These are phyloP conservation scores for Diglossa brunneiventris DNA, from an alignment of 2,113 vertebrate genomes.

Conservation along the genomic window DNA sequence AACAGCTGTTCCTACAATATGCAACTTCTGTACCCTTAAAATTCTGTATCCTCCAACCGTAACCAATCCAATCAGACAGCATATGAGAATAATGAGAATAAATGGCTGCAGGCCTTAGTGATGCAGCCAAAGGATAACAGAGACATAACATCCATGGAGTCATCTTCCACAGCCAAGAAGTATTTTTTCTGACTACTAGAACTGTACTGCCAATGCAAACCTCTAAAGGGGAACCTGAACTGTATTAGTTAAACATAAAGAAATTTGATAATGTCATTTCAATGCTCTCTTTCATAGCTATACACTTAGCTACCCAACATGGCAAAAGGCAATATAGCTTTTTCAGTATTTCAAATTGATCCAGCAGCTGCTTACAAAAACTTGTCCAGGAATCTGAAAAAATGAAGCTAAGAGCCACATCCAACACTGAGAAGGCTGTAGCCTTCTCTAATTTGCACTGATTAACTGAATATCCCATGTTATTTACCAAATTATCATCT, in stretches of 20 bases:
- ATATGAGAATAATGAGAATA: neutral
- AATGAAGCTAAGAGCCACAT: neutral
- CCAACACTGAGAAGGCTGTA: neutral
- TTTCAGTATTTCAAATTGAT: neutral
- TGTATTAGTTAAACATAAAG: neutral
- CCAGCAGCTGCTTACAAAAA: neutral
- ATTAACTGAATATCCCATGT: neutral
- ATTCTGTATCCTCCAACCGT: accelerated
- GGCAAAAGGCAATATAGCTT: neutral
- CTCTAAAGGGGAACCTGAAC: neutral
- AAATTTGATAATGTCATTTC: neutral
- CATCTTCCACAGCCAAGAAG: neutral
- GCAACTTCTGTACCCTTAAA: neutral
- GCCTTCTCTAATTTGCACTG: neutral
- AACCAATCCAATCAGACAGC: neutral
- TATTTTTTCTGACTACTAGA: neutral
- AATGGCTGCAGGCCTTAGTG: neutral
- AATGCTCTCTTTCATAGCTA: neutral
- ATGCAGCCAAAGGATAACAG: neutral
- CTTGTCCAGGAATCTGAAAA: neutral
- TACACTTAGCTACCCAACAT: neutral
- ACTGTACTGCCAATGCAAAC: neutral
- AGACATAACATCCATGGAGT: neutral
- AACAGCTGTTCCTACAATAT: neutral
- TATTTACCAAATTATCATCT: neutral